Percentiles rank a stretch among this genome's conserved stretches.
Conservation (phyloP, 2,888 invertebrate species). For the Callimorpha dominula region DNA sequence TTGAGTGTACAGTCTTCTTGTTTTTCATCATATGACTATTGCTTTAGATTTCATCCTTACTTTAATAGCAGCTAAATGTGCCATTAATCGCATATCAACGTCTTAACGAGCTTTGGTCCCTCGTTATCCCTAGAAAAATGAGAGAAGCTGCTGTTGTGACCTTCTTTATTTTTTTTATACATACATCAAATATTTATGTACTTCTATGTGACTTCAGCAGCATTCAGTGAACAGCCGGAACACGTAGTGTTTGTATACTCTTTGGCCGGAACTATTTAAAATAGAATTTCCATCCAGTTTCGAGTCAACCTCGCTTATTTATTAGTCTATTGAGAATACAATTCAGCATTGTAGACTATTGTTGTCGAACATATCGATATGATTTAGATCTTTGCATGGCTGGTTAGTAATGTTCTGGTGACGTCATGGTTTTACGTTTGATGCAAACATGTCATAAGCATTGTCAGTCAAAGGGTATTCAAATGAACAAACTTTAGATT, state of each 20-base stretch:
- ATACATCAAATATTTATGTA: background rate
- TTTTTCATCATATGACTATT: too few relatives aligned
- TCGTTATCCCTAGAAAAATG: background rate
- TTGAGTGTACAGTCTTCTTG: too few relatives aligned
- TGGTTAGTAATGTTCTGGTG: constrained; percentile 26
- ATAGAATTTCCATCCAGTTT: constrained; percentile 17
- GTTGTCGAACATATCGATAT: constrained; percentile 28
- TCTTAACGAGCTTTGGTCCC: too few relatives aligned
- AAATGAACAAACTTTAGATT: background rate
- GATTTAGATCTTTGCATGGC: constrained; percentile 36
- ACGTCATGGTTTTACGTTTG: constrained; percentile 1
- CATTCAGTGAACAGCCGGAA: background rate
- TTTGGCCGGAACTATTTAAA: constrained; percentile 13
- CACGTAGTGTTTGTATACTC: too few relatives aligned
- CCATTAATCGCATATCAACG: background rate
- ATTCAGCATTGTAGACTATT: constrained; percentile 18
- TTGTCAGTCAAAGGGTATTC: background rate
- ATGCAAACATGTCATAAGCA: background rate
- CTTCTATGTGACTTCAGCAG: background rate
- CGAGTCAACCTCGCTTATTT: constrained; percentile 17
- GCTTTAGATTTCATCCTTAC: too few relatives aligned
- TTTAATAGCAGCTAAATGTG: too few relatives aligned
- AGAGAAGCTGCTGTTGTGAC: background rate
- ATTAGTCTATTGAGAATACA: constrained; percentile 26
- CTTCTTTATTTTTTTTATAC: too few relatives aligned